Base-by-base conservation (phyloP, 23 tunicate species). In the Botrylloides violaceus region DNA sequence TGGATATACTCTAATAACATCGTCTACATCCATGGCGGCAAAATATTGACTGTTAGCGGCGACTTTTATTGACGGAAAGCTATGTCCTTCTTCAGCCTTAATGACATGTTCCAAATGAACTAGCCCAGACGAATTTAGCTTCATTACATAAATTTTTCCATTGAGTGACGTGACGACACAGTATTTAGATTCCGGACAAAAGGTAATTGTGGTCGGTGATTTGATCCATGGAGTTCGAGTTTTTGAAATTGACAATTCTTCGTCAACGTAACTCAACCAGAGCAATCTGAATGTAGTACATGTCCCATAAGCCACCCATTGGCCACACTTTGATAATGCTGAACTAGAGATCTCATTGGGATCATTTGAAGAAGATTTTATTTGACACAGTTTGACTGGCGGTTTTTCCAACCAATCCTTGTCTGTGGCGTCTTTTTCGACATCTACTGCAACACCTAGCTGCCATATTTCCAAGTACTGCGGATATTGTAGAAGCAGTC, bases 291-390 rank as follows among this genome's bases (percentile, higher is more conserved):
- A 61, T 2, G 85, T 58, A 1, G 71, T 38, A 6, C 47, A 24
- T n/a, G 94, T 79, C 7, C 84, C 79, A 61, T 86, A 86, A 39
- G 78, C 94, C 43, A 80, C 49, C 94, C 94, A 86, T 3, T 60
- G 74, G 36, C 94, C 94, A 66, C 84, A 79, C 3, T 37, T 76
- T 29, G 94, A 86, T 21, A 86, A 26, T 33, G 61, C 36, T 35
- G 80, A 72, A 68, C 74, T 34, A 34, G 58, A 20, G 7, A 68
- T 68, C 22, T 68, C 57, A 24, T 68, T 56, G 36, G 5, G 36
- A 74, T 57, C 35, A 83, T 81, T 3, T 74, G 73, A 0, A 48
- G 81, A 78, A 21, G 31, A 59, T 21, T 77, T 77, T 2, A 83
- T 31, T 50, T 71, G 75, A 36, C 76, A n/a, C 21, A 83, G 53